Evolutionary conservation across 2,888 invertebrate genomes (phyloP), one percentile per base, ranked within the genome.

Genomic region (Stomorhina lunata): DNA sequence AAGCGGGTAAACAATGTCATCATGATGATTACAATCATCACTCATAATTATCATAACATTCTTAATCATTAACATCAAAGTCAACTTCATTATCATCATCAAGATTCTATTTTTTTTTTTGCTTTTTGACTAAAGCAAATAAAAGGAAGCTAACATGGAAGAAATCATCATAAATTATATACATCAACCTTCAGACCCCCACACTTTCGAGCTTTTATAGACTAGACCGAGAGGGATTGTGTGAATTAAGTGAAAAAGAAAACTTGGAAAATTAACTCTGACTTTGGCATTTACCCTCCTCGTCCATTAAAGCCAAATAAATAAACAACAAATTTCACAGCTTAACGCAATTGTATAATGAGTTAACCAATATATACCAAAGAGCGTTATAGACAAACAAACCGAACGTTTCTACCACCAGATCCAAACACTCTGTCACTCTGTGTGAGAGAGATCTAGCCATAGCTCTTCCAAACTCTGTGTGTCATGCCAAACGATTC

Each of bases 271-370:
- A 65, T 27, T 65, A 57, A 66, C 55, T 72, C 57, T 45, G 27
- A 48, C 40, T 22, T 48, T 63, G 25, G 25, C 9, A 22, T 66
- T 55, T 20, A 20, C 10, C 17, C 55, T 37, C 66, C 20, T 57
- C 66, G 57, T 50, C 53, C 50, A 32, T n/a, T n/a, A 77, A 61
- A 71, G 53, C 34, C 80, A 76, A 71, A 37, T 27, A 80, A 71
- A 65, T 65, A 75, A 82, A 83, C 89, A 88, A 86, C 85, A 85
- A 86, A 88, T 88, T 89, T 89, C 89, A 89, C 89, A 89, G 89
- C 89, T 89, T 88, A 88, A 89, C 89, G 89, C 89, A 87, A 89
- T 88, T 87, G 87, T 85, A 89, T 88, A 89, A 89, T 89, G 87
- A 88, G 66, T 66, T 57, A n/a, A n/a, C n/a, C n/a, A n/a, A n/a